A percentile compares a stretch with the other conserved stretches of the same genome.
These are phyloP conservation scores for Pangasius sanitwongsei DNA, from an alignment of 2,797 vertebrate genomes.

Conservation along the genomic window DNA sequence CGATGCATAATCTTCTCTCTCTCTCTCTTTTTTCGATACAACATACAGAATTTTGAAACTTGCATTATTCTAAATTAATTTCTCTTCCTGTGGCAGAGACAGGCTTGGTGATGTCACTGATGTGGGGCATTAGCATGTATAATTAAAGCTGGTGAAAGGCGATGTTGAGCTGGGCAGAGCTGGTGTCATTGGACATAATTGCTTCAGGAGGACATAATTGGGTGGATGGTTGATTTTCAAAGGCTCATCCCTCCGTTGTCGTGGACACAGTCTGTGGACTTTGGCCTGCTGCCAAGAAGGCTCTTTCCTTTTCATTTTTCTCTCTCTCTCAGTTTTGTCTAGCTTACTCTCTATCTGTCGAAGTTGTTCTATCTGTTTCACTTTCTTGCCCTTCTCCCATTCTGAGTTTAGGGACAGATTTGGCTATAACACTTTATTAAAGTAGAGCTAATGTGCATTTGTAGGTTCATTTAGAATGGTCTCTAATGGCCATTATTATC, in stretches of 20 bases:
- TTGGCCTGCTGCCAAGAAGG: conserved; percentile 58
- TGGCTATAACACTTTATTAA: conserved; percentile 34
- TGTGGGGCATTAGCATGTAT: conserved; percentile 57
- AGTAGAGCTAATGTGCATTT: conserved; percentile 7
- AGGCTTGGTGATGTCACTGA: conserved; percentile 54
- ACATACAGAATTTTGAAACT: conserved; percentile 18
- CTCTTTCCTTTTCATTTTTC: conserved; percentile 42
- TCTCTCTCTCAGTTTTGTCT: conserved; percentile 41
- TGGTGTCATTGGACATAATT: conserved; percentile 63
- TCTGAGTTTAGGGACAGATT: conserved; percentile 14
- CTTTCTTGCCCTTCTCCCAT: conserved; percentile 6
- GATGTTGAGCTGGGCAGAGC: conserved; percentile 54
- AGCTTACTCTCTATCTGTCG: conserved; percentile 1
- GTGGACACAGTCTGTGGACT: conserved; percentile 61
- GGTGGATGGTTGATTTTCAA: conserved; percentile 60
- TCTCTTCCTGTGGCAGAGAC: conserved; percentile 30
- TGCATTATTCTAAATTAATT: conserved; percentile 42
- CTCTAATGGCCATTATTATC: conserved; percentile 1
- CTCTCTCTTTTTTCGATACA: not conserved
- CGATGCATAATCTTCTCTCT: conserved; percentile 1
- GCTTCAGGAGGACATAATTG: conserved; percentile 65
- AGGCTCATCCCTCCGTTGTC: conserved; percentile 60
- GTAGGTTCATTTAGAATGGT: not conserved
- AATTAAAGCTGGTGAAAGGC: conserved; percentile 60
- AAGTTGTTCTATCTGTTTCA: conserved; percentile 21